These are phyloP conservation scores for Drosophila ogumai DNA, from an alignment of 1,140 invertebrate genomes.

Conservation along the genomic window DNA sequence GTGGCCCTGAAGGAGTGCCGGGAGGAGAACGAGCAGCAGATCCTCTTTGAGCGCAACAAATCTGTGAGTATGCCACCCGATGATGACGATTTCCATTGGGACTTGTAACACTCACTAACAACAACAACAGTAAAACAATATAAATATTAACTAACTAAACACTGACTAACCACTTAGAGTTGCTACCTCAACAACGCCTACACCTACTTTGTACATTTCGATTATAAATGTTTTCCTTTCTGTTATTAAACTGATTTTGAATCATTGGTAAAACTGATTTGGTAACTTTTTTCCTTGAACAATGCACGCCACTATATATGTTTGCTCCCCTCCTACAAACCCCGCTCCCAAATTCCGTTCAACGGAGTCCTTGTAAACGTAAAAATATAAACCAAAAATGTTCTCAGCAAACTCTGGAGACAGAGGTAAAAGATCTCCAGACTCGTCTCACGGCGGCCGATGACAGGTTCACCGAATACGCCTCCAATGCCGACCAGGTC, in stretches of 20 bases:
- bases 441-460: slow-evolving; percentile 66
- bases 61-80: slow-evolving; percentile 88
- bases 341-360: not conserved
- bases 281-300: slow-evolving; percentile 39
- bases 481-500: slow-evolving; percentile 74
- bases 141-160: slow-evolving; percentile 30
- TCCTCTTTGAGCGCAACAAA: slow-evolving; percentile 87
- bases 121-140: slow-evolving; percentile 7
- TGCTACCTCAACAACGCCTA: slow-evolving; percentile 9
- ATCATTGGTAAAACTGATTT: slow-evolving; percentile 34
- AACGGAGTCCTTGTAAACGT: slow-evolving; percentile 29
- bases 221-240: slow-evolving; percentile 45
- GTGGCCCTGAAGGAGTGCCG: slow-evolving; percentile 87
- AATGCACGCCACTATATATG: slow-evolving; percentile 14
- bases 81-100: slow-evolving; percentile 69
- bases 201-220: slow-evolving; percentile 37
- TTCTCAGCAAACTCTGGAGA: slow-evolving; percentile 68
- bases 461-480: slow-evolving; percentile 81
- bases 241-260: slow-evolving; percentile 48
- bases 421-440: slow-evolving; percentile 76
- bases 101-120: slow-evolving; percentile 42
- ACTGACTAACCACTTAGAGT: slow-evolving; percentile 17
- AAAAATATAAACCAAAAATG: slow-evolving; percentile 34
- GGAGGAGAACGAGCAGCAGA: slow-evolving; percentile 87
- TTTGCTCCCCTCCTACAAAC: not conserved